These are phyloP conservation scores for Nyleta sp. DNA, from an alignment of 2,888 invertebrate genomes.

Conservation along the genomic window DNA sequence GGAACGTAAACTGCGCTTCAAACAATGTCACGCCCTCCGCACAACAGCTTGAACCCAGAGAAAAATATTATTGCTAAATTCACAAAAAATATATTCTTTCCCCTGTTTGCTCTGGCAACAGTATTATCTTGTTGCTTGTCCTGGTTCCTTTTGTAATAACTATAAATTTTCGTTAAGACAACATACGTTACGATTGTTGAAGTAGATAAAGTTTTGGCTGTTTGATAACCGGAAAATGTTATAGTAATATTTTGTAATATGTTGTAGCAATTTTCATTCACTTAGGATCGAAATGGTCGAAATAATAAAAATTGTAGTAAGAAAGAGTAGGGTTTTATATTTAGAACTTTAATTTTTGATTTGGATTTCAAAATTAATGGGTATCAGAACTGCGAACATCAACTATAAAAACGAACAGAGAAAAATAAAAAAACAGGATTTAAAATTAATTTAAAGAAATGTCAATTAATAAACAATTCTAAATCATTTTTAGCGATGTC, in stretches of 20 bases:
- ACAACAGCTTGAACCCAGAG: constrained; percentile 2
- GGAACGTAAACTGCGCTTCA: constrained; percentile 27
- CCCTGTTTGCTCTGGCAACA: constrained; percentile 8
- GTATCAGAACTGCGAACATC: too few species aligned
- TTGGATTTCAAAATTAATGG: too few species aligned
- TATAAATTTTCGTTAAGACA: constrained; percentile 23
- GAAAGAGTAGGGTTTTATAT: too few species aligned
- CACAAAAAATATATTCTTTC: constrained; percentile 21
- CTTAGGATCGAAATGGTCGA: too few species aligned
- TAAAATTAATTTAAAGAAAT: too few species aligned
- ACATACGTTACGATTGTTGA: background rate
- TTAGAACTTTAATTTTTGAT: too few species aligned
- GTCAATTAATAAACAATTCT: too few species aligned
- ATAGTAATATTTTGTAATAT: background rate
- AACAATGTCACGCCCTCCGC: constrained; percentile 24
- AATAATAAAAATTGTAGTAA: too few species aligned
- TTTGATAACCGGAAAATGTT: background rate
- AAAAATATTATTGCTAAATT: constrained; percentile 18
- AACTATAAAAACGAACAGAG: too few species aligned
- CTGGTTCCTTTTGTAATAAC: constrained; percentile 16
- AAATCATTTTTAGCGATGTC: constrained; percentile 73
- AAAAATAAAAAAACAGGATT: too few species aligned
- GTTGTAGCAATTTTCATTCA: too few species aligned
- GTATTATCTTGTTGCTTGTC: constrained; percentile 42
- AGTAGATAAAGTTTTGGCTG: background rate